Base-by-base conservation (phyloP, 2,113 vertebrate species). In the Trichomycterus rosablanca region DNA sequence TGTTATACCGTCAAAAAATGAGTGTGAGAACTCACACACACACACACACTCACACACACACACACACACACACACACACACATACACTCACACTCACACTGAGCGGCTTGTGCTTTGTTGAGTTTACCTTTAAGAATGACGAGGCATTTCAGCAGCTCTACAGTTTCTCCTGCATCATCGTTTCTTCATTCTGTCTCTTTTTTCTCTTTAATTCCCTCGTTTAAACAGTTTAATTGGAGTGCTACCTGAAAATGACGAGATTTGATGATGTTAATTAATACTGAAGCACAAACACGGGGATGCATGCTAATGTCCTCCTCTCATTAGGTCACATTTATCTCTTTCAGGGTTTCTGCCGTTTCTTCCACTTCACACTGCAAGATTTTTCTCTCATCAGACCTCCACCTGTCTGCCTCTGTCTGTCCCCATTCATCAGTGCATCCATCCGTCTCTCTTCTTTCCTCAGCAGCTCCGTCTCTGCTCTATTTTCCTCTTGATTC, bases 91-190 rank as follows among this genome's bases (percentile, higher is more conserved):
- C 50, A 34, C 50, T 12, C 28, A 35, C 28, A 53, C 50, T 24
- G 7, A 9, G 11, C 61, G 24, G 50, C n/a, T 55, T 24, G 22
- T 37, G 32, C 8, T 64, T 46, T 26, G 51, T 15, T 30, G 19
- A 46, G 28, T 28, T 48, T 23, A 6, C 32, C 39, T 34, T 51
- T 14, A 19, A 39, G 9, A 32, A 30, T 62, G 46, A 62, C 35
- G n/a, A 4, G 23, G 48, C 46, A 62, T 18, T 62, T 52, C 34
- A 20, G 37, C 45, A 50, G 59, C 59, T 39, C 45, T 50, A 45
- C 16, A 51, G 12, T 51, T 32, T 51, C 16, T 51, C 11, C 60
- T 40, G 35, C 7, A 42, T 62, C 46, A n/a, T 14, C 42, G 61
- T 54, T 54, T n/a, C 37, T 40, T 11, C 37, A n/a, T n/a, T 11